Evolutionary conservation across 2,797 vertebrate genomes (phyloP).

Genomic region (Diceros bicornis): DNA sequence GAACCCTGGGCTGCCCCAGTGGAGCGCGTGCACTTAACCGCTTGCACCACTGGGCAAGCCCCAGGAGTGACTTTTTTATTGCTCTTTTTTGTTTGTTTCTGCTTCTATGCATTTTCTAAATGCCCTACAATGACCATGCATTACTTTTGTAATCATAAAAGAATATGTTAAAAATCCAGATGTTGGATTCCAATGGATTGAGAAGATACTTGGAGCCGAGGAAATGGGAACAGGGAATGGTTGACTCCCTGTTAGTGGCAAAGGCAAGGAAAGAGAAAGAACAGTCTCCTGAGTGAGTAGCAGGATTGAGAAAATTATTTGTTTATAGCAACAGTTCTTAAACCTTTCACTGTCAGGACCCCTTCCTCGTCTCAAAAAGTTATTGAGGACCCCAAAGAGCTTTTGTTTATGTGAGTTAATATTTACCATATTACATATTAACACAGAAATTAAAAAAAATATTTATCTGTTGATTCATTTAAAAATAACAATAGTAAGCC

Average conservation of each 20-base stretch:
- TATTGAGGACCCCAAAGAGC: background rate
- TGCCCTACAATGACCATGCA: background rate
- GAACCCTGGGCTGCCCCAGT: too few species aligned
- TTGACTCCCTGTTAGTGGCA: conserved; percentile 38
- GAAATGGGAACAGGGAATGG: background rate
- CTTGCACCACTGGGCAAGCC: too few species aligned
- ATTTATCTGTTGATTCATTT: background rate
- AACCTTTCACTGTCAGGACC: conserved; percentile 29
- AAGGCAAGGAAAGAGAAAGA: conserved; percentile 45
- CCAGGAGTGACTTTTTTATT: background rate
- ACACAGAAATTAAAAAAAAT: background rate
- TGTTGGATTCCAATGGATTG: background rate
- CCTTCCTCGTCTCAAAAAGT: conserved; percentile 42
- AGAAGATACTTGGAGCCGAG: background rate
- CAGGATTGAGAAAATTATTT: conserved; percentile 35
- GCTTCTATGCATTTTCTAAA: conserved; percentile 26
- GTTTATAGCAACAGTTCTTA: conserved; percentile 16
- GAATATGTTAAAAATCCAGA: conserved; percentile 30
- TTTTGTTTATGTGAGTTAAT: conserved; percentile 32
- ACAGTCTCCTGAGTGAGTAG: background rate
- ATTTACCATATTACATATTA: conserved; percentile 25
- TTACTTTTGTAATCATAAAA: conserved; percentile 47
- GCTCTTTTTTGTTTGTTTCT: conserved; percentile 46
- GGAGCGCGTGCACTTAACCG: too few species aligned
- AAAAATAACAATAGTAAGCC: background rate